A percentile compares a stretch with the other conserved stretches of the same genome.
Conservation (phyloP, 2,888 invertebrate genomes). For the Diogma glabrata region DNA sequence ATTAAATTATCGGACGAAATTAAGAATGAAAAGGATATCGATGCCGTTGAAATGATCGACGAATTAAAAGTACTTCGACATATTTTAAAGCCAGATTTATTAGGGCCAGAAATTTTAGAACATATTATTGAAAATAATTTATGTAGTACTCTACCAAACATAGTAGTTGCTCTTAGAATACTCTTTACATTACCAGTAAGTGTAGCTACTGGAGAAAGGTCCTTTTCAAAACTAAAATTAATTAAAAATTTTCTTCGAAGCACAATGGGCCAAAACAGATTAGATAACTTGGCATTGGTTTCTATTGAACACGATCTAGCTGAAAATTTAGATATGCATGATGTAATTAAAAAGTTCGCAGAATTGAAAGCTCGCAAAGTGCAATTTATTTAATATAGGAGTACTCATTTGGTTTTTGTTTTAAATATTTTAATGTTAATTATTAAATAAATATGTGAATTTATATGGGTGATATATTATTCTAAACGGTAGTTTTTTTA, state of each 20-base stretch:
- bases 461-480: background rate
- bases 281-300: no score
- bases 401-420: background rate
- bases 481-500: background rate
- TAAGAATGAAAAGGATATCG: no score
- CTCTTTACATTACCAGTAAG: background rate
- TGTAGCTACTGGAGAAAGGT: background rate
- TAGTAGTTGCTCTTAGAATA: background rate
- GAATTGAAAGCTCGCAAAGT: background rate
- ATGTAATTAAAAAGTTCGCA: background rate
- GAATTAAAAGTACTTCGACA: background rate
- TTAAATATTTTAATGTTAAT: conserved; percentile 3
- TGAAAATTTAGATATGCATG: background rate
- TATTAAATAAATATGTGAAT: conserved; percentile 2
- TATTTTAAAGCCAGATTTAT: background rate
- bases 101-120: background rate
- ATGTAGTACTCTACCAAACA: no score
- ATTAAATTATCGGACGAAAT: no score
- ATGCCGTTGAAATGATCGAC: background rate
- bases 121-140: background rate
- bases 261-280: background rate
- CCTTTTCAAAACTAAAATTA: background rate
- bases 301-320: no score
- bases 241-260: background rate
- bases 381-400: conserved; percentile 2